phyloP scores from a whole-genome alignment of 2,113 vertebrate genomes.

The Vicugna pacos region DNA sequence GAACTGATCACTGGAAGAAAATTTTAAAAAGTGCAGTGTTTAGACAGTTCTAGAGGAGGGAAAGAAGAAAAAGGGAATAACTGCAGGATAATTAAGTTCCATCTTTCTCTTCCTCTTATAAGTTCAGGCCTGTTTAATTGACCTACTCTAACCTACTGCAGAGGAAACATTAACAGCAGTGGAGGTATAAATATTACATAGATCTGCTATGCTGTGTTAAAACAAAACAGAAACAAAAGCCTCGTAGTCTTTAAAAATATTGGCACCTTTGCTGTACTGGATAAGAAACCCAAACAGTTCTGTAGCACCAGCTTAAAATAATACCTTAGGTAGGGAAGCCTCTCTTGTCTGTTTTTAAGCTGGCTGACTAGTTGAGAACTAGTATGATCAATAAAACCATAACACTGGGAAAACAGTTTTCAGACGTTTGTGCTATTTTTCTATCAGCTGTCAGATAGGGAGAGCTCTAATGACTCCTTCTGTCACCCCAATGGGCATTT shows the following conservation, averaged over 20 bases:
- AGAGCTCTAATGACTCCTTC: neutral
- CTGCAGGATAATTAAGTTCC: neutral
- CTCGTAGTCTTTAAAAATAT: neutral
- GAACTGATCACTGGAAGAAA: neutral
- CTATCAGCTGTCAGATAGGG: neutral
- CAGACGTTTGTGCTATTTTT: slow-evolving; percentile 17
- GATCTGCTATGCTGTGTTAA: neutral
- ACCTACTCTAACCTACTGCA: neutral
- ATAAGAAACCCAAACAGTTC: neutral
- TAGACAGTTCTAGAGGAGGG: neutral
- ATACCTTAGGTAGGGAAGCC: neutral
- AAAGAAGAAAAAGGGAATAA: neutral
- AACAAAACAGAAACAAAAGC: neutral
- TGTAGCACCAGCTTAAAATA: neutral
- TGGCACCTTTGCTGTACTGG: neutral
- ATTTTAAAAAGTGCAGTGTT: neutral
- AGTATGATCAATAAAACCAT: neutral
- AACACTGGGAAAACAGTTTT: neutral
- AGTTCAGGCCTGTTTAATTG: slow-evolving; percentile 37
- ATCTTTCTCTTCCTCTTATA: slow-evolving; percentile 29
- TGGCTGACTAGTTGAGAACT: neutral
- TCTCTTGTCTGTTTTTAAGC: neutral
- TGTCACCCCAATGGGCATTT: neutral
- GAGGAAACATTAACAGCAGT: neutral
- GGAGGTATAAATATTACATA: neutral